Base-by-base conservation (phyloP, 2,113 vertebrate species). In the Laterallus jamaicensis region DNA sequence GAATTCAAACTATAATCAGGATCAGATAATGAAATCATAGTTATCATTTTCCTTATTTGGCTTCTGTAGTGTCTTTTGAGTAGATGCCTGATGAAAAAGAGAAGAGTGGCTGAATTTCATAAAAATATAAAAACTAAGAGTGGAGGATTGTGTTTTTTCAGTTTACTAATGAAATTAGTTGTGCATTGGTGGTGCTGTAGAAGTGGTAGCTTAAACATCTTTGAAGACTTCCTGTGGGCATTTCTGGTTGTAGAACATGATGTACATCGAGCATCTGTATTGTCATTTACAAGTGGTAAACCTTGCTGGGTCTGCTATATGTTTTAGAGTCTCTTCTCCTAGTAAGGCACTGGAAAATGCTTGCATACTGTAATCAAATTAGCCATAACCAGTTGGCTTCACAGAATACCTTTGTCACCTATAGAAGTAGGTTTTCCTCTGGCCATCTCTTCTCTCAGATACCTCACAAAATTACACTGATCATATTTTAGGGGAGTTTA, bases 401-500 rank as follows among this genome's bases (percentile, higher is more conserved):
- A 82, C 54, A 76, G 66, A 67, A 66, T 90, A 60, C 63, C 47
- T 90, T 49, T 21, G 2, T 37, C 28, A 11, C 10, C 3, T 71
- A 8, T 77, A 80, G 95, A 92, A 69, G 52, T 13, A 83, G 91
- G 11, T 76, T 97, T 96, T 89, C 56, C 67, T 78, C 26, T 24
- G 93, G 37, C 37, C 40, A 85, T 10, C 73, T 78, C 69, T 86
- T 58, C 54, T 80, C 92, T 90, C 42, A 76, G 20, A 90, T 59
- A 47, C 44, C 54, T 93, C 71, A 67, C 60, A 90, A 85, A 97
- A 95, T 97, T 90, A 82, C 52, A 76, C 58, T 83, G 71, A 39
- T 86, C 91, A 9, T 81, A 62, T 71, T 89, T 97, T 96, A 93
- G 96, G 90, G 62, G 83, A 60, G 74, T 96, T 96, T 88, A 75